Conservation (phyloP, 2,888 invertebrate genomes). For the Argynnis bischoffii region DNA sequence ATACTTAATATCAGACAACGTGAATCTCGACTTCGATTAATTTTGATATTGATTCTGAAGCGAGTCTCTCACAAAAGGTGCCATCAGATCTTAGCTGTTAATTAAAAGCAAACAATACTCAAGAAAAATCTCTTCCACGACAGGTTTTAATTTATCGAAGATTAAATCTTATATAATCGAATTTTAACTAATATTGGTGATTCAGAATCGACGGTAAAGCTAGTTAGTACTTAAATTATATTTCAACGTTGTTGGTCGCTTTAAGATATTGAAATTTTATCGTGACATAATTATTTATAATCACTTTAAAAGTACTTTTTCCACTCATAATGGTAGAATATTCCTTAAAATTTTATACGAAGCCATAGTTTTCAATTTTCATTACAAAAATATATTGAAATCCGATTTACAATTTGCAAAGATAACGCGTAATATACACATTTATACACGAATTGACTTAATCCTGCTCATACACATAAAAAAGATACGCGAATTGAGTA, state of each 20-base stretch:
- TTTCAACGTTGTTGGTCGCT: too few species aligned
- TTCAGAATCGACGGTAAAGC: conserved; percentile 13
- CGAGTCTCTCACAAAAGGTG: conserved; percentile 33
- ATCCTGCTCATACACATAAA: too few species aligned
- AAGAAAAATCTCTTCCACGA: conserved; percentile 36
- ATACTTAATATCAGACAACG: neutral
- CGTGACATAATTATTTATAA: too few species aligned
- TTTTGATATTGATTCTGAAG: conserved; percentile 32
- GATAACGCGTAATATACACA: too few species aligned
- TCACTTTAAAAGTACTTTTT: too few species aligned
- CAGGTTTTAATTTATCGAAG: conserved; percentile 35
- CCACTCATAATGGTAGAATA: too few species aligned
- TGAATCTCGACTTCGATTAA: conserved; percentile 23
- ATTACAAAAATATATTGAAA: neutral
- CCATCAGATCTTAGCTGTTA: conserved; percentile 34
- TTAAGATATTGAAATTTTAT: too few species aligned
- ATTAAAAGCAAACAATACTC: conserved; percentile 44
- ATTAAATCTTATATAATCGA: conserved; percentile 36
- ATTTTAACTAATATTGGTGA: conserved; percentile 30
- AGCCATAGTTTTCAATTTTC: neutral
- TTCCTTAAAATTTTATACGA: neutral
- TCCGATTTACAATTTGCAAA: too few species aligned
- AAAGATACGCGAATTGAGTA: too few species aligned
- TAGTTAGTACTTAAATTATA: too few species aligned
- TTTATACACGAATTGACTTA: too few species aligned